Percentiles rank a stretch among this genome's conserved stretches.
Conservation (phyloP, 2,888 invertebrate species). For the Phragmatobia fuliginosa region DNA sequence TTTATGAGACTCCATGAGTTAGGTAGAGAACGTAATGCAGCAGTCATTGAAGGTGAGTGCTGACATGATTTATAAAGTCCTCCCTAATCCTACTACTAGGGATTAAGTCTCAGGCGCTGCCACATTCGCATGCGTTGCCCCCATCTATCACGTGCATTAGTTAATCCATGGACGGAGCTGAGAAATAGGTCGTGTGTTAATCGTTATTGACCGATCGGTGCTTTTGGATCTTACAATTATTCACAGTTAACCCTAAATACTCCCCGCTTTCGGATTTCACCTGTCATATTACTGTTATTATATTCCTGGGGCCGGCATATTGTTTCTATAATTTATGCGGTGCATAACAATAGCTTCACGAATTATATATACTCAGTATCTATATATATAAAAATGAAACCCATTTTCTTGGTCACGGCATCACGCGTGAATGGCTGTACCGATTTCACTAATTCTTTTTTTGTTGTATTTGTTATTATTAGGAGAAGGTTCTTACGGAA, state of each 20-base stretch:
- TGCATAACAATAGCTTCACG: neutral
- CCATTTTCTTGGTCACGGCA: too few relatives aligned
- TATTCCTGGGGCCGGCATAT: neutral
- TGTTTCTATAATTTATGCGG: neutral
- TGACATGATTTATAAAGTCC: too few relatives aligned
- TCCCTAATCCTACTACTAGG: neutral
- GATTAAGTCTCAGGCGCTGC: neutral
- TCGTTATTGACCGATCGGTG: conserved; percentile 26
- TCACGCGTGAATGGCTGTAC: too few relatives aligned
- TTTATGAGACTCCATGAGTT: too few relatives aligned
- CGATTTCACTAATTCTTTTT: too few relatives aligned
- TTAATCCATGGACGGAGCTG: too few relatives aligned
- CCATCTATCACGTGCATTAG: neutral
- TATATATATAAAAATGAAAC: too few relatives aligned
- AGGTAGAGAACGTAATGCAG: too few relatives aligned
- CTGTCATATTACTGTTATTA: conserved; percentile 10
- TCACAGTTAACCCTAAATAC: neutral
- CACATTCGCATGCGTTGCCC: too few relatives aligned
- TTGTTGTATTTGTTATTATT: too few relatives aligned
- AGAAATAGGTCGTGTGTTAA: conserved; percentile 19
- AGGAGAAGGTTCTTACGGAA: too few relatives aligned
- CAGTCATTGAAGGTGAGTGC: too few relatives aligned
- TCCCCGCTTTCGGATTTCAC: neutral
- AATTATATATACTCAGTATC: neutral
- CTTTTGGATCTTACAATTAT: conserved; percentile 16